A percentile compares a stretch with the other conserved stretches of the same genome.
phyloP scores from a whole-genome alignment of 2,888 invertebrate species.

The Drosophila mercatorum region DNA sequence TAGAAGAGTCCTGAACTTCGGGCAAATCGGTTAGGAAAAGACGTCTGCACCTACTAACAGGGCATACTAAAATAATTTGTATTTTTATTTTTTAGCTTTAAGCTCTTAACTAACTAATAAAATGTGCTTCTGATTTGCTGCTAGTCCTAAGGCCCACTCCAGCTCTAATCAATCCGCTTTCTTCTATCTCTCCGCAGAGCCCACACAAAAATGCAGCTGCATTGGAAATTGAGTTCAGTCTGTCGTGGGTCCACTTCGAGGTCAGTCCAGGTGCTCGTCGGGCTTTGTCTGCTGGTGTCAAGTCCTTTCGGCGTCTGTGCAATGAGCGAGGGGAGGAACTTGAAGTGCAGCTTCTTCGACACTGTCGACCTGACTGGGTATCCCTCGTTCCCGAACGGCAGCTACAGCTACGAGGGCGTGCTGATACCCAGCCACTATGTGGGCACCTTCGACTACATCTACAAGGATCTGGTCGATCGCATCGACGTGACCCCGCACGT shows the following conservation, averaged over 20 bases:
- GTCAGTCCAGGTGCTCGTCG: constrained; percentile 48
- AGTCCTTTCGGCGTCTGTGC: constrained; percentile 55
- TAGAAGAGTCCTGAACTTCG: neutral
- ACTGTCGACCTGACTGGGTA: constrained; percentile 82
- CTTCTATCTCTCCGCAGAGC: constrained; percentile 18
- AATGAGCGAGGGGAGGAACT: constrained; percentile 55
- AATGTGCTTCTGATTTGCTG: too few relatives aligned
- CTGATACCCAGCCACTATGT: constrained; percentile 78
- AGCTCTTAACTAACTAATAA: too few relatives aligned
- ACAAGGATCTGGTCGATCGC: constrained; percentile 54
- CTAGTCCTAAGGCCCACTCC: too few relatives aligned
- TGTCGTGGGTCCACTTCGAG: constrained; percentile 55
- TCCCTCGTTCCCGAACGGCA: constrained; percentile 74
- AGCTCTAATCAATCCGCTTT: neutral
- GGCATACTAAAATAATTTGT: too few relatives aligned
- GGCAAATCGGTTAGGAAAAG: neutral
- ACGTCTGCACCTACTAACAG: too few relatives aligned
- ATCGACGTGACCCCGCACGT: constrained; percentile 72
- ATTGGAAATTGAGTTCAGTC: constrained; percentile 47
- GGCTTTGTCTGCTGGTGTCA: constrained; percentile 57
- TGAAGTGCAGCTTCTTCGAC: constrained; percentile 76
- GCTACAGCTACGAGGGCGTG: constrained; percentile 77
- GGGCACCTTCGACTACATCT: constrained; percentile 76
- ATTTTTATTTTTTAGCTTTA: too few relatives aligned
- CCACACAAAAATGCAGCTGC: constrained; percentile 43